These are phyloP conservation scores for Antrozous pallidus DNA, from an alignment of 2,797 vertebrate species.

Conservation along the genomic window DNA sequence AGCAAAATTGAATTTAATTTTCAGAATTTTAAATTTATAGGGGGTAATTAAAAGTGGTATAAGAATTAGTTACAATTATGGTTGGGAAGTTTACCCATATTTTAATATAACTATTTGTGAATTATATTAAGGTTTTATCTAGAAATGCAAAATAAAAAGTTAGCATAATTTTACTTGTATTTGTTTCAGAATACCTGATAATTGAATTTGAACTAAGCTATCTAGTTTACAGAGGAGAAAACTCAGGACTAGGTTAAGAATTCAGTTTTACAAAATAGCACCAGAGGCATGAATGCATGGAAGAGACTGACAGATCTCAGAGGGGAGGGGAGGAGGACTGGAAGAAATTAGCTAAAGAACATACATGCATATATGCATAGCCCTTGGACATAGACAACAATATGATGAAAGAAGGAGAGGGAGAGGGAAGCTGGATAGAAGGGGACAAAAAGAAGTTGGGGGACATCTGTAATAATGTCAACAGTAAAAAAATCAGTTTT, in stretches of 20 bases:
- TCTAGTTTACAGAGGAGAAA: slow-evolving; percentile 10
- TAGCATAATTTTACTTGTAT: not conserved
- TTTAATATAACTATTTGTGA: not conserved
- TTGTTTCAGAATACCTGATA: not conserved
- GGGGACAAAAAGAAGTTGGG: not conserved
- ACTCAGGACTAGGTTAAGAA: not conserved
- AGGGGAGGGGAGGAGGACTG: not conserved
- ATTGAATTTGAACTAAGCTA: not conserved
- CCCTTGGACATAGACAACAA: no score
- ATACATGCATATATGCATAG: not conserved
- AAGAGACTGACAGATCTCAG: not conserved
- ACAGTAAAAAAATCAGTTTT: not conserved
- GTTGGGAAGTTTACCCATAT: not conserved
- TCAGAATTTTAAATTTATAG: not conserved
- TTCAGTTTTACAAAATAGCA: not conserved
- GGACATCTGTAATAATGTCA: not conserved
- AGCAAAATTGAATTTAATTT: not conserved
- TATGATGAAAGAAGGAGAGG: not conserved
- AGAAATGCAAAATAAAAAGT: not conserved
- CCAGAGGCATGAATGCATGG: not conserved
- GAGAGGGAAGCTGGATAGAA: not conserved
- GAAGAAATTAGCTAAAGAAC: not conserved
- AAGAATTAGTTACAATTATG: not conserved
- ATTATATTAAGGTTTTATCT: not conserved
- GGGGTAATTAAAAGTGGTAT: not conserved